Evolutionary conservation across 92 coral and sea anemone species (phyloP), one percentile per base, ranked within the genome.

Genomic region (Montipora capitata): DNA sequence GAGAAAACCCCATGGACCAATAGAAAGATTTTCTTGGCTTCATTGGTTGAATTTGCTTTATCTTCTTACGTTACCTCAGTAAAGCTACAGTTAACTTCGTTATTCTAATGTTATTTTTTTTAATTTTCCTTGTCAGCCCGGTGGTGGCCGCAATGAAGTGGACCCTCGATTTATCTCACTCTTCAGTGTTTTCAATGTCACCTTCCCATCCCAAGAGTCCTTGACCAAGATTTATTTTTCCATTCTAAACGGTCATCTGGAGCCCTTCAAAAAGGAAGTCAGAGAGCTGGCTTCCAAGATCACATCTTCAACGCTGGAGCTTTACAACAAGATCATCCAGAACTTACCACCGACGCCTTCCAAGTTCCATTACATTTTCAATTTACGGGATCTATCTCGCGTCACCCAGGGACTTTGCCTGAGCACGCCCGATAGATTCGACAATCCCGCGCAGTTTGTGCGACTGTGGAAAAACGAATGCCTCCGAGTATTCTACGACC

Each of bases 391-490:
- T 72, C 88, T 98, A 54, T 98, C 99, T 75, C 99, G 99, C 67
- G 94, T 96, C 58, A 96, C 96, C 91, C 99, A 98, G 85, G 99
- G 99, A 54, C 63, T 98, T 88, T 98, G 99, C 82, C 98, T 94
- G 35, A 90, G 96, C 54, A 96, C 98, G 65, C 97, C 96, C 72
- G 99, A 98, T 74, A 92, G 99, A 85, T 98, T 98, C 61, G 99
- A 96, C 16, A 89, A 84, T 42, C 95, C 96, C 72, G 92, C 87
- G 35, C 96, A 96, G 95, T 96, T 98, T 84, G 94, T 98, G 4
- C 93, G 99, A 76, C 93, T 96, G 48, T 98, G 99, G 99, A 96
- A 98, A 88, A 98, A 98, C 86, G 99, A 98, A 51, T 98, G 98
- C 69, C 76, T 98, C 80, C 94, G 99, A 62, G 99, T 98, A 86